phyloP scores from a whole-genome alignment of 1,140 invertebrate species.

The Telenomus remus region DNA sequence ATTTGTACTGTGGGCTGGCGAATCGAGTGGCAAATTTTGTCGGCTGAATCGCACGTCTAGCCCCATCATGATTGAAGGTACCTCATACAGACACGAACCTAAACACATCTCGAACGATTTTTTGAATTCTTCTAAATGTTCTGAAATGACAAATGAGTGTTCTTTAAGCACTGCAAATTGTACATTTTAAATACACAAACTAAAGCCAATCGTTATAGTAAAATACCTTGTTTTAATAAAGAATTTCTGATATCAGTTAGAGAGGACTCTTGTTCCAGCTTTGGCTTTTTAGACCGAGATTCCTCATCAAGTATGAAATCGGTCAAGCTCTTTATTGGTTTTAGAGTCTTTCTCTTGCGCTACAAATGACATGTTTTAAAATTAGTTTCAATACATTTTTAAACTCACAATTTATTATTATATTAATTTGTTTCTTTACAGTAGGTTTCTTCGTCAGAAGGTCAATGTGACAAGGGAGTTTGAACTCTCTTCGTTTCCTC shows the following conservation, averaged over 20 bases:
- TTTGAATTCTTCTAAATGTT: slow-evolving; percentile 61
- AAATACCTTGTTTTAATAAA: too few species aligned
- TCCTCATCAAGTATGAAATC: too few species aligned
- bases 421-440: slow-evolving; percentile 19
- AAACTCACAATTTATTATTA: slow-evolving; percentile 10
- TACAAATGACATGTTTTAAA: slow-evolving; percentile 21
- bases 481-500: slow-evolving; percentile 56
- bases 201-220: not conserved
- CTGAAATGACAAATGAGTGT: slow-evolving; percentile 45
- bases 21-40: slow-evolving; percentile 35
- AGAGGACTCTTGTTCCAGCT: too few species aligned
- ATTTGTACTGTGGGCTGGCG: slow-evolving; percentile 37
- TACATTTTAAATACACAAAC: not conserved
- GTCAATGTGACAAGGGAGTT: slow-evolving; percentile 63
- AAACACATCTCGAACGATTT: slow-evolving; percentile 53
- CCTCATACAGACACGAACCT: slow-evolving; percentile 50
- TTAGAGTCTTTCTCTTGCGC: slow-evolving; percentile 49
- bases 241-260: too few species aligned
- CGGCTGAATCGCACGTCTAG: slow-evolving; percentile 52
- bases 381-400: not conserved
- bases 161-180: slow-evolving; percentile 1
- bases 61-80: slow-evolving; percentile 55
- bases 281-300: too few species aligned
- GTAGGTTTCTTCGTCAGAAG: slow-evolving; percentile 43
- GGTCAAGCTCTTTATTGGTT: too few species aligned